Evolutionary conservation across 1,140 invertebrate species (phyloP), one percentile per base, ranked within the genome.

Genomic region (Scaptomyza montana): DNA sequence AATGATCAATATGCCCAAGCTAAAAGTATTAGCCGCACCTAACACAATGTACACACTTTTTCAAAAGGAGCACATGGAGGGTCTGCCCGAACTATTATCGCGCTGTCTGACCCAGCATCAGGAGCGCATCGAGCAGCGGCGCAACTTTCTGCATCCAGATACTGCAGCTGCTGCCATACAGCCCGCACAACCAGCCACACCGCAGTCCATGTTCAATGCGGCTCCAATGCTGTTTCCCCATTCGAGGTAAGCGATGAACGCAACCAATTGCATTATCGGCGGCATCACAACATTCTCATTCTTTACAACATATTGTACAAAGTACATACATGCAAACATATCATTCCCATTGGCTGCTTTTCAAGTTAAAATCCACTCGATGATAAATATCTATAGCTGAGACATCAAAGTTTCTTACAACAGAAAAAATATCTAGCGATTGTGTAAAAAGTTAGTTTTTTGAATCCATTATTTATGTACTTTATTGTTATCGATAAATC

Each of bases 121-220:
- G 92, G 94, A 94, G 79, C 90, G 94, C 54, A 93, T 95, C 74
- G 96, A 96, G 80, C 96, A 96, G 86, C 93, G 96, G 60, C 94
- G 95, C 56, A 96, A 97, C 90, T 97, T 97, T 93, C 93, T 97
- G 53, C 96, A 97, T 92, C 96, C 96, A 41, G 96, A 97, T 80
- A 95, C 96, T 33, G 95, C 95, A 39, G 95, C 95, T n/a, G 91
- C 93, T 70, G 80, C 93, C 76, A 91, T 92, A 71, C 78, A 89
- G 30, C 92, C 92, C 47, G 77, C 84, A 12, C 84, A 80, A 25
- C 90, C 90, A 68, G 85, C 89, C 51, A 77, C 92, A 43, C 91
- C 89, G 66, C 92, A 92, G 68, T 82, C 92, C 47, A 81, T 92
- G 78, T 90, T 92, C 74, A 92, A 92, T 71, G 90, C 86, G 33